Evolutionary conservation across 2,888 invertebrate genomes (phyloP).

Genomic region (Athripsodes cinereus): DNA sequence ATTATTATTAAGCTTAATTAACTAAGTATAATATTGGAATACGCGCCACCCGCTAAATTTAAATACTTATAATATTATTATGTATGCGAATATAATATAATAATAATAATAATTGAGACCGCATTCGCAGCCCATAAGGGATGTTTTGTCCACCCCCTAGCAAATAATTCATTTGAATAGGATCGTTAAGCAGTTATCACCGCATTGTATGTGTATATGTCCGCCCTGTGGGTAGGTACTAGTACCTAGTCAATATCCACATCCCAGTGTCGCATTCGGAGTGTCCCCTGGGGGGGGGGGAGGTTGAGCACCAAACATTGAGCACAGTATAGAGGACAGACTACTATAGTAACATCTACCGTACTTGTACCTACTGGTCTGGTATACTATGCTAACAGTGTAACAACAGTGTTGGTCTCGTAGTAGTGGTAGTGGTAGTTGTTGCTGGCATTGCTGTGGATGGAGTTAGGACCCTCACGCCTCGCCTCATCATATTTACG

Average conservation of each 20-base stretch:
- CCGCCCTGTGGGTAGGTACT: not conserved
- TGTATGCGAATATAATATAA: not conserved
- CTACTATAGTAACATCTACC: not conserved
- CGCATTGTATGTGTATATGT: constrained; percentile 9
- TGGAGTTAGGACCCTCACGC: not conserved
- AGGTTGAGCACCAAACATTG: too few relatives aligned
- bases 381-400: too few relatives aligned
- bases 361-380: too few relatives aligned
- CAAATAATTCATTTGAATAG: constrained; percentile 27
- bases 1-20: too few relatives aligned
- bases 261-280: not conserved
- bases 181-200: constrained; percentile 26
- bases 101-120: not conserved
- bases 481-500: constrained; percentile 1
- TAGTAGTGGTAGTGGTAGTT: too few relatives aligned
- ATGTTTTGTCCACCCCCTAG: constrained; percentile 13
- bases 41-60: not conserved
- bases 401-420: too few relatives aligned
- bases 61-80: not conserved
- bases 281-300: not conserved
- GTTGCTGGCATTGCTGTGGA: too few relatives aligned
- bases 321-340: too few relatives aligned
- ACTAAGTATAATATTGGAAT: too few relatives aligned
- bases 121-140: constrained; percentile 6
- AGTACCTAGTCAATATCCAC: not conserved